A percentile compares a stretch with the other conserved stretches of the same genome.
Evolutionary conservation across 92 coral and sea anemone species (phyloP).

Genomic region (Porites rus): DNA sequence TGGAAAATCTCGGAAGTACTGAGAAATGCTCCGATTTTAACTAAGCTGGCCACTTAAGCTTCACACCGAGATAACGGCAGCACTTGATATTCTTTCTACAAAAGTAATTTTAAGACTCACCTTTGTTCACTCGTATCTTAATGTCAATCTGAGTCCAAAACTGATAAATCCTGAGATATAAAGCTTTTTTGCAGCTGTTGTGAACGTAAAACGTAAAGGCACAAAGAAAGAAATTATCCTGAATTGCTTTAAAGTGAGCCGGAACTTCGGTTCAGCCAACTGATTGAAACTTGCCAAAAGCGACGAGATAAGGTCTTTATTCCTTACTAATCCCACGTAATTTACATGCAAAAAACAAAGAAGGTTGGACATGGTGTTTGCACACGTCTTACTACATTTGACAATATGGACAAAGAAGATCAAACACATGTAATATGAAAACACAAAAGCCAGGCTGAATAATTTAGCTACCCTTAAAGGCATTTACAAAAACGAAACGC

Average conservation of each 20-base stretch:
- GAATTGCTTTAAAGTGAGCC: background rate
- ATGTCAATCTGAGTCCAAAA: conserved; percentile 2
- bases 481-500: background rate
- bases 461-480: background rate
- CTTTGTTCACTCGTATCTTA: background rate
- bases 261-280: conserved; percentile 6
- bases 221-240: background rate
- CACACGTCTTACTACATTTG: conserved; percentile 3
- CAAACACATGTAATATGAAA: conserved; percentile 4
- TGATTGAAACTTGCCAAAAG: conserved; percentile 15
- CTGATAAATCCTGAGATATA: background rate
- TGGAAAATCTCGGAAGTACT: background rate
- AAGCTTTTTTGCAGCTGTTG: background rate
- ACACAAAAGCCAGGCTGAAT: conserved; percentile 9
- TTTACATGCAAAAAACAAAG: conserved; percentile 30
- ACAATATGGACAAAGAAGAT: background rate
- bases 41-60: background rate
- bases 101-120: background rate
- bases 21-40: too few relatives aligned
- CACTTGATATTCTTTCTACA: background rate
- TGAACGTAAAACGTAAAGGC: background rate
- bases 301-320: conserved; percentile 4
- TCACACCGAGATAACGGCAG: background rate
- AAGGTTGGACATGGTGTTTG: conserved; percentile 12
- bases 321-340: conserved; percentile 8